These are phyloP conservation scores for Halictus rubicundus DNA, from an alignment of 1,140 invertebrate species.

Conservation along the genomic window DNA sequence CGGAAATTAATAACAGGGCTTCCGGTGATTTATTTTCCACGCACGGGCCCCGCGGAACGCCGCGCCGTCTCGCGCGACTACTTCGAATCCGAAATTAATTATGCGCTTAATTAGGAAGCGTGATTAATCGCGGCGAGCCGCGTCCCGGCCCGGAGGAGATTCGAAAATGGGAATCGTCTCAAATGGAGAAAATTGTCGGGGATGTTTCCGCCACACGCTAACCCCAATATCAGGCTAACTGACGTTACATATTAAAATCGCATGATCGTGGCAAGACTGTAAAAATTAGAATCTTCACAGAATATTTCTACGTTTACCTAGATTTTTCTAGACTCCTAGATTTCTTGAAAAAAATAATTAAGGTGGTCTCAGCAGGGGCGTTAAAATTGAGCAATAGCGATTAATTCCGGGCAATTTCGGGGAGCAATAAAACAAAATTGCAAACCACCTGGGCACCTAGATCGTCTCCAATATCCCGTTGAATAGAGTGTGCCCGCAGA, in stretches of 20 bases:
- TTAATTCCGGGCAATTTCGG: not conserved
- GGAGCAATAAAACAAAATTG: not conserved
- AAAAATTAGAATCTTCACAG: no score
- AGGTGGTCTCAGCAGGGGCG: no score
- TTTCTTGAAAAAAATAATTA: no score
- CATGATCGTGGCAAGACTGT: no score
- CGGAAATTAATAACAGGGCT: slow-evolving; percentile 32
- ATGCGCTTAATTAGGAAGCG: slow-evolving; percentile 40
- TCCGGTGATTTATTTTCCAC: slow-evolving; percentile 18
- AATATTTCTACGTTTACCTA: no score
- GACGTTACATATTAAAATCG: no score
- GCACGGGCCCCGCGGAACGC: not conserved
- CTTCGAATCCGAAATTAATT: slow-evolving; percentile 34
- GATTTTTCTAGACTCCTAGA: no score
- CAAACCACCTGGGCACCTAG: not conserved
- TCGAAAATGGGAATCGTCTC: not conserved
- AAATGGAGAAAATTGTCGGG: not conserved
- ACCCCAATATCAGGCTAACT: no score
- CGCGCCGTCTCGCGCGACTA: not conserved
- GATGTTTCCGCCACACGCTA: no score
- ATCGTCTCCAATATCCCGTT: not conserved
- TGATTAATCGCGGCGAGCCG: slow-evolving; percentile 35
- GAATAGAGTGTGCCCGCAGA: slow-evolving; percentile 15
- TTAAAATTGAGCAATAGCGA: no score
- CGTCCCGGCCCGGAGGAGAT: not conserved